Evolutionary conservation across 92 coral and sea anemone species (phyloP), one percentile per base, ranked within the genome.

Genomic region (Desmophyllum pertusum): DNA sequence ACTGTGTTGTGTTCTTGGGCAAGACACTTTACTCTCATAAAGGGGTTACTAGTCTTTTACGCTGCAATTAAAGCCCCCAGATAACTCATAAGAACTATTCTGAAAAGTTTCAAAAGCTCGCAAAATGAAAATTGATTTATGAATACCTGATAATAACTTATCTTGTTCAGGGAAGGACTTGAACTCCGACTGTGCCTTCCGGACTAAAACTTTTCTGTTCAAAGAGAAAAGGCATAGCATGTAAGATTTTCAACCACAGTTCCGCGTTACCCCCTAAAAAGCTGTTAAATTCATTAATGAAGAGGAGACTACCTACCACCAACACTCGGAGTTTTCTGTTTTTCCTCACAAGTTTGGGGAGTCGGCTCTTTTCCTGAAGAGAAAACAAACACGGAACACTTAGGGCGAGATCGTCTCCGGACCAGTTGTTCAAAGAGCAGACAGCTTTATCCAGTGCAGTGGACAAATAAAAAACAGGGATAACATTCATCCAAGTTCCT

Each of bases 161-260:
- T 39, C 15, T 33, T 46, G 41, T 1, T 68, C 38, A 80, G 36
- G 66, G 38, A 13, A 80, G 76, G 66, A 80, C 29, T 68, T 80
- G 52, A 1, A 80, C 84, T n/a, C 65, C 50, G 11, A 80, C 76
- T 21, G 68, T 80, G 18, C 84, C 83, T 33, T 78, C 84, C 73
- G 21, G 25, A 18, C 52, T 80, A 76, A 15, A 38, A 80, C 36
- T 69, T 51, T 68, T 80, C 84, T 80, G 84, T 69, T 48, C 6
- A 64, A 33, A 78, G 42, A 78, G 40, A 33, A 39, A 46, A 46
- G 11, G 11, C 0, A 40, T 9, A 43, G 27, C 9, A 6, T 59
- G 4, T 18, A 61, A 5, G 7, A 25, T 25, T 53, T 23, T 31
- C 57, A n/a, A 0, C 23, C 10, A 25, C 23, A 27, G 48, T 19